Percentiles rank a stretch among this genome's conserved stretches.
phyloP scores from a whole-genome alignment of 2,888 invertebrate species.

The Trilocha varians region DNA sequence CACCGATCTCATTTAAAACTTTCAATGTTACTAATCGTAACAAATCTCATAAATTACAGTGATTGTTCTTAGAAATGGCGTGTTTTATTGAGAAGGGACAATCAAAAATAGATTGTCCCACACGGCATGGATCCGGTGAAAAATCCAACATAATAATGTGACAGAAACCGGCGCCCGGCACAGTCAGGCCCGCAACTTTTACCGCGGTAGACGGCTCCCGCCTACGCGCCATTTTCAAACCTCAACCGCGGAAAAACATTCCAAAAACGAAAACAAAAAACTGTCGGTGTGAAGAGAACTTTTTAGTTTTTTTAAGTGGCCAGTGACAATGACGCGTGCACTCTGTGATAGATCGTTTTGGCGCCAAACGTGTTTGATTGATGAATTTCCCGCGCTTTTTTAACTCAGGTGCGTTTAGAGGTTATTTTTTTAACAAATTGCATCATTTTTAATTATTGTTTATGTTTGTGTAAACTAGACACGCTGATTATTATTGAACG shows the following conservation, averaged over 20 bases:
- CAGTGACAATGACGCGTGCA: conserved; percentile 41
- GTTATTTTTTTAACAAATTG: conserved; percentile 7
- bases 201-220: conserved; percentile 50
- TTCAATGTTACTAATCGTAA: background rate
- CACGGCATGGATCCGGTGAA: conserved; percentile 49
- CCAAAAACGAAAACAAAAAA: background rate
- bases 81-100: conserved; percentile 26
- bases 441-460: conserved; percentile 17
- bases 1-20: background rate
- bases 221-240: conserved; percentile 29
- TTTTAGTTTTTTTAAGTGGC: conserved; percentile 21
- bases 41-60: background rate
- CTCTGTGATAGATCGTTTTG: conserved; percentile 41
- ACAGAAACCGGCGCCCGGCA: conserved; percentile 34
- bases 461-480: conserved; percentile 1
- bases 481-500: conserved; percentile 6
- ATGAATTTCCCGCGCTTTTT: conserved; percentile 59
- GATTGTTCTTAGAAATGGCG: conserved; percentile 1
- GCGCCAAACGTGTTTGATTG: conserved; percentile 57
- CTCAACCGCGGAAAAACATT: background rate
- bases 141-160: conserved; percentile 56
- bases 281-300: conserved; percentile 2
- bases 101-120: conserved; percentile 57
- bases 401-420: conserved; percentile 58
- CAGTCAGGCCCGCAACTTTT: conserved; percentile 62